Evolutionary conservation across 2,888 invertebrate species (phyloP), one percentile per base, ranked within the genome.

Genomic region (Helleia helle): DNA sequence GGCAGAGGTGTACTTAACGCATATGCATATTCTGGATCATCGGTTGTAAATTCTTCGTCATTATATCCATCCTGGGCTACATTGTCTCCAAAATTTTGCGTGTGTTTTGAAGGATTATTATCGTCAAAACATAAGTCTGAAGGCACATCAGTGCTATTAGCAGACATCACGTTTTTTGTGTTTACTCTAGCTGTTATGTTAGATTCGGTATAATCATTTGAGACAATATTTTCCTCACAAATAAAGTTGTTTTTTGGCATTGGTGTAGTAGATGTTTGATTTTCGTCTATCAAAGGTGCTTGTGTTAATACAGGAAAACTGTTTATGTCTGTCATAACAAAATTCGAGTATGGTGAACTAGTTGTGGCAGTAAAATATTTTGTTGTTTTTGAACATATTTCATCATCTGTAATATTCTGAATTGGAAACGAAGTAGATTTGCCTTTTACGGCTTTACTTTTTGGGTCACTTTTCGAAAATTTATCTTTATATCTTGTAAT

Each of bases 1-100:
- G 27, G 26, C 4, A 49, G 49, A 5, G 50, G 36, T 4, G 54
- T 52, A 26, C 46, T 54, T n/a, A 41, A 13, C 7, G 44, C 28
- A 18, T 28, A 42, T 12, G 11, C 25, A 18, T 13, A 14, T 11
- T 39, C 30, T 15, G 39, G 39, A n/a, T 29, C 39, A 14, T 39
- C 39, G 6, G 39, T 39, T 28, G 39, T 39, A 12, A 39, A 39
- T 30, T 39, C 39, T 39, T 39, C 29, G 4, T 39, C 39, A 22
- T 22, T 22, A 14, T 15, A 24, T 1, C 22, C 8, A 6, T 5
- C 5, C 5, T 22, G 8, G 22, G 7, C 22, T 7, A 7, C 5
- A 7, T 22, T 22, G 8, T 22, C 2, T 2, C 5, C 8, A 5
- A 22, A 22, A 22, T 22, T 22, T 3, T 22, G 22, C 2, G 22